These are phyloP conservation scores for Zelostemma sp. DNA, from an alignment of 1,140 invertebrate genomes.

Conservation along the genomic window DNA sequence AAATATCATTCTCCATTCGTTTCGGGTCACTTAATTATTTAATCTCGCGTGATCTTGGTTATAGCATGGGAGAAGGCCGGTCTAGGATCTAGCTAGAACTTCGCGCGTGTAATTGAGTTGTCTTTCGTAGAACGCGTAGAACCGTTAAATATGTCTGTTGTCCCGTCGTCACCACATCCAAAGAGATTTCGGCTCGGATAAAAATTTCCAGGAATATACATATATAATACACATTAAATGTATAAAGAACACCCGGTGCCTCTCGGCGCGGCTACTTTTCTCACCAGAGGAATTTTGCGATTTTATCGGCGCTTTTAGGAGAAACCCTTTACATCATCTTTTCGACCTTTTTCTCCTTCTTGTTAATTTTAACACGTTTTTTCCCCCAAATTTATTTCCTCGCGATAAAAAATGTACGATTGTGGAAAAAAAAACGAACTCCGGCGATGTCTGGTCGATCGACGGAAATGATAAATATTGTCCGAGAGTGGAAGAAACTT, in stretches of 20 bases:
- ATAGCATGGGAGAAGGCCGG: constrained; percentile 9
- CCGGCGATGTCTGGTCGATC: no score
- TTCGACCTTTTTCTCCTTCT: background rate
- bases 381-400: no score
- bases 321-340: constrained; percentile 7
- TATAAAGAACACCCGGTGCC: constrained; percentile 28
- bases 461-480: no score
- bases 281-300: constrained; percentile 37
- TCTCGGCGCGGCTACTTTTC: constrained; percentile 36
- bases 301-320: constrained; percentile 36
- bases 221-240: background rate
- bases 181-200: constrained; percentile 45
- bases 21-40: constrained; percentile 41
- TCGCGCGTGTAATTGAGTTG: constrained; percentile 43
- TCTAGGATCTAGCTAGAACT: no score
- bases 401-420: no score
- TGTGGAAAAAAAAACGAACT: no score
- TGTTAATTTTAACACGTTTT: background rate
- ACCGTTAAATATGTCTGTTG: constrained; percentile 42
- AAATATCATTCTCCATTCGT: constrained; percentile 20
- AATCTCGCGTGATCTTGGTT: constrained; percentile 36
- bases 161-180: constrained; percentile 36
- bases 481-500: no score
- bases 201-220: constrained; percentile 48
- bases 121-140: constrained; percentile 50